Conservation (phyloP, 2,888 invertebrate genomes). For the Rapana venosa region DNA sequence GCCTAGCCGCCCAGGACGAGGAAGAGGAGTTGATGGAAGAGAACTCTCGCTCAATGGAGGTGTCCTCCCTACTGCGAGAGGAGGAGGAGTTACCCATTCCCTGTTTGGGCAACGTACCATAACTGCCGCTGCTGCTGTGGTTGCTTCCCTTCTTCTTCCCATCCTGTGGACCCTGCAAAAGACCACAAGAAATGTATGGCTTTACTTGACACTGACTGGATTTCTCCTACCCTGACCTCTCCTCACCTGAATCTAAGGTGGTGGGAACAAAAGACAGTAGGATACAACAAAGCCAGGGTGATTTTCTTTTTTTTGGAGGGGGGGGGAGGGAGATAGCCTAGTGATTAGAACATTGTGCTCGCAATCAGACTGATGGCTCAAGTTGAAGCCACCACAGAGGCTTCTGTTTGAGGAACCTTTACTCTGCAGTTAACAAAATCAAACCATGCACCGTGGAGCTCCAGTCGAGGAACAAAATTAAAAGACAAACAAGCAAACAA, state of each 20-base stretch:
- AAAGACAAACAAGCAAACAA: too few species aligned
- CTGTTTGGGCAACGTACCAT: slow-evolving; percentile 74
- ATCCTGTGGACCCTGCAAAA: slow-evolving; percentile 84
- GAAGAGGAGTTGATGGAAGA: background rate
- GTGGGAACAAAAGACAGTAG: background rate
- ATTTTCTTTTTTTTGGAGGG: too few species aligned
- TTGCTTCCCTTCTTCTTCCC: slow-evolving; percentile 52
- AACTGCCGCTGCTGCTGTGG: slow-evolving; percentile 56
- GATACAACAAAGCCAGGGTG: background rate
- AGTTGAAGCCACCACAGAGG: too few species aligned
- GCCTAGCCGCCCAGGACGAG: slow-evolving; percentile 42
- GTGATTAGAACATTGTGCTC: too few species aligned
- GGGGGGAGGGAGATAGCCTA: too few species aligned
- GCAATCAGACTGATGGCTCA: too few species aligned
- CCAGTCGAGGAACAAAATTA: too few species aligned
- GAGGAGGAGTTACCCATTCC: slow-evolving; percentile 37
- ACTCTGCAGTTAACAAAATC: too few species aligned
- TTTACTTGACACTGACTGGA: too few species aligned
- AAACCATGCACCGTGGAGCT: too few species aligned
- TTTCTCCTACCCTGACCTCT: background rate
- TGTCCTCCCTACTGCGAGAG: slow-evolving; percentile 50
- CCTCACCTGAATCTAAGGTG: background rate
- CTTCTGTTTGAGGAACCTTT: too few species aligned
- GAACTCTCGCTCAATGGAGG: slow-evolving; percentile 37
- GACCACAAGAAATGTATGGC: background rate